Evolutionary conservation across 2,797 vertebrate genomes (phyloP).

Genomic region (Cirrhinus molitorella): DNA sequence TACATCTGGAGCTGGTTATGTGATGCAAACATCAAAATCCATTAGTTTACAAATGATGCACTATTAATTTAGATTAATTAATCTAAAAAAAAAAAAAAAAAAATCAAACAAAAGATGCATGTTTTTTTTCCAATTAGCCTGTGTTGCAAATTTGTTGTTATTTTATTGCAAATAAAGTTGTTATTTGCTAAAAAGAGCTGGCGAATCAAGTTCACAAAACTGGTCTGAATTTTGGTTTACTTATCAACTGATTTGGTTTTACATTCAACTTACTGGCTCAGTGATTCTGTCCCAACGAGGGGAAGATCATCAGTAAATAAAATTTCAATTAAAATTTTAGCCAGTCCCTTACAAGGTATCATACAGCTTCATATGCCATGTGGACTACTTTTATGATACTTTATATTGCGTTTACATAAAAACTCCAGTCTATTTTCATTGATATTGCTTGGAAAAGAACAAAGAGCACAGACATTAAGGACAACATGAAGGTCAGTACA

Average conservation of each 20-base stretch:
- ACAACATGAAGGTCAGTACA: not conserved
- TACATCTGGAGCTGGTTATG: not conserved
- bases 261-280: not conserved
- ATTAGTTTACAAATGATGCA: not conserved
- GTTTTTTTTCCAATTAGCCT: not conserved
- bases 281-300: not conserved
- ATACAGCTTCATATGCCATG: not conserved
- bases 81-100: too few relatives aligned
- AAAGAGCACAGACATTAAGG: not conserved
- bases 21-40: not conserved
- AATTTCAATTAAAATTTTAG: not conserved
- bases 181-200: not conserved
- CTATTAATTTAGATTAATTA: too few relatives aligned
- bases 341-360: not conserved
- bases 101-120: too few relatives aligned
- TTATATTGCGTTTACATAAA: not conserved
- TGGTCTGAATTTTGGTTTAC: not conserved
- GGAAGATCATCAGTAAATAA: not conserved
- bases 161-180: too few relatives aligned
- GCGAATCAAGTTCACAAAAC: not conserved
- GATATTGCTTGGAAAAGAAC: not conserved
- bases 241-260: not conserved
- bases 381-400: not conserved
- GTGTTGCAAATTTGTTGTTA: not conserved
- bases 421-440: not conserved